Evolutionary conservation across 1,140 invertebrate species (phyloP), one percentile per base, ranked within the genome.

Genomic region (Zaprionus africanus): DNA sequence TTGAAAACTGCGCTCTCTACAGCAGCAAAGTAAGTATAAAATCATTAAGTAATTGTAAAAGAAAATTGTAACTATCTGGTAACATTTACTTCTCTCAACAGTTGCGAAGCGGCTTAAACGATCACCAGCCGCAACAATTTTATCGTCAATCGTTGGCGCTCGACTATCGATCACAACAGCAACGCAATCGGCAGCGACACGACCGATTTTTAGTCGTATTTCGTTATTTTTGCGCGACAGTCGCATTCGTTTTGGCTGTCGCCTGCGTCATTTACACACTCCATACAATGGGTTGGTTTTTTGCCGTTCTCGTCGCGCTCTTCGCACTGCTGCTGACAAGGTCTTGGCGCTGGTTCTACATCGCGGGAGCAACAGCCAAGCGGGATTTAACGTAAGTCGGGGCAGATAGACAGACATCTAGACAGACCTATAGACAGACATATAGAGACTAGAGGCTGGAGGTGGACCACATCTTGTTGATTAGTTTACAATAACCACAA

Each of bases 281-380:
- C 17, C 53, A 90, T 31, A 90, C 88, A 82, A 91, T 91, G 88
- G 88, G 88, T 70, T 91, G 88, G 88, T 75, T 91, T 58, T 71
- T 91, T 70, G 88, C 88, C 70, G 62, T 88, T 56, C 58, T 91
- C 61, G 51, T 79, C 53, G 79, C 90, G 60, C 58, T 91, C 34
- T 49, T 78, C 53, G 84, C 84, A 19, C 58, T 88, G 31, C 79
- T 91, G 60, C 61, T 91, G 54, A 88, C 84, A 28, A 84, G 83
- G 78, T 86, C 88, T 5, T 94, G 95, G 95, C 36, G 95, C 95
- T 75, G 96, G 95, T 65, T 96, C 72, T 96, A 96, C 91, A 93
- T 97, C n/a, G 96, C 96, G 31, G 64, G 94, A 12, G 94, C 93
- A 86, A 97, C 97, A 1, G 93, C 94, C 5, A 95, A 95, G 1